phyloP scores from a whole-genome alignment of 64 coral and sea anemone species.

The Stichodactyla mertensii region DNA sequence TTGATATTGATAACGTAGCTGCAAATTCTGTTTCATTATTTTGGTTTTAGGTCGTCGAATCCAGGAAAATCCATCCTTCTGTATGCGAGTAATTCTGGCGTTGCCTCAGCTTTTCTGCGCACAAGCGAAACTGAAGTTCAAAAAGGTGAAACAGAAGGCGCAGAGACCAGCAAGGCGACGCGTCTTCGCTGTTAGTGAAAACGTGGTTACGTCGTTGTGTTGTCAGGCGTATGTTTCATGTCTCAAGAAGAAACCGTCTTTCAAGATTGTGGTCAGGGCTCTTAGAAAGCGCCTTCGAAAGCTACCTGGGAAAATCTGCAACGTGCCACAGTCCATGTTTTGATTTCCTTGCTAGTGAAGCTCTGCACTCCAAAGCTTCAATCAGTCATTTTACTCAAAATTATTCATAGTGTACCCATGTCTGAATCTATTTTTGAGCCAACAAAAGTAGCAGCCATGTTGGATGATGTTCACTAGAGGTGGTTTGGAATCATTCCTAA shows the following conservation, averaged over 20 bases:
- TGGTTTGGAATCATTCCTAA: too few species aligned
- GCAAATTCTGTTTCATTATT: background rate
- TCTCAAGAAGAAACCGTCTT: background rate
- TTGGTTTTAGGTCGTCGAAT: background rate
- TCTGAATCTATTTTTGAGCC: too few species aligned
- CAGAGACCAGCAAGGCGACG: background rate
- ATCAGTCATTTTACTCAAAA: too few species aligned
- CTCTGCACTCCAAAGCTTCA: background rate
- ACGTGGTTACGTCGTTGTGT: background rate
- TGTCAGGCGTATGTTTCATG: conserved; percentile 1
- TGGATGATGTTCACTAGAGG: too few species aligned
- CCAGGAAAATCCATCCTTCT: background rate
- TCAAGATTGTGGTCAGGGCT: conserved; percentile 5
- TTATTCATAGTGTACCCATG: too few species aligned
- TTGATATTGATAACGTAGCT: background rate
- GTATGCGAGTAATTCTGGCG: background rate
- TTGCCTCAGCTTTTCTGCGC: background rate
- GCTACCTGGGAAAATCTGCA: background rate
- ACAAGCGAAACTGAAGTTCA: background rate
- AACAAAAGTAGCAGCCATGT: too few species aligned
- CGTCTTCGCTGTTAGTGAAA: background rate
- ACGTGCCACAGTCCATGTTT: background rate
- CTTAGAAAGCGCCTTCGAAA: conserved; percentile 10
- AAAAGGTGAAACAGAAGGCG: background rate
- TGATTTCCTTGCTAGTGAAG: background rate